Conservation (phyloP, 2,113 vertebrate genomes). For the Lasiurus cinereus region DNA sequence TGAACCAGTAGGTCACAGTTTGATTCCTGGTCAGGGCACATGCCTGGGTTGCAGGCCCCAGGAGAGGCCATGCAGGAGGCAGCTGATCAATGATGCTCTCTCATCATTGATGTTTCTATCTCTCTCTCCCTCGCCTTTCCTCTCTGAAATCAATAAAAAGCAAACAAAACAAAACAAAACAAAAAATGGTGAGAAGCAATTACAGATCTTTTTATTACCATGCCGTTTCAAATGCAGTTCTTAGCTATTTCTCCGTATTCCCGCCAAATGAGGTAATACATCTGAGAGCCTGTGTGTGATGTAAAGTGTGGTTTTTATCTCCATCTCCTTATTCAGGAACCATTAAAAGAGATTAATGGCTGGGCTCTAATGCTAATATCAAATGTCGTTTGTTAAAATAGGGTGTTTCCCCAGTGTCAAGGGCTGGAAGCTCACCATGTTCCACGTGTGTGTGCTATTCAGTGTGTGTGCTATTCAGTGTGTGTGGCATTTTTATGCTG, state of each 20-base stretch:
- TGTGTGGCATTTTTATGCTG: neutral
- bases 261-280: neutral
- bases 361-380: neutral
- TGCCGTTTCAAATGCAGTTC: neutral
- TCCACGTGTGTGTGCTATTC: neutral
- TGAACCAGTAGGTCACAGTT: too few relatives aligned
- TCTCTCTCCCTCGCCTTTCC: too few relatives aligned
- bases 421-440: neutral
- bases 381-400: constrained; percentile 56
- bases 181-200: neutral
- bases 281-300: neutral
- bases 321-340: constrained; percentile 29
- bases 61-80: too few relatives aligned
- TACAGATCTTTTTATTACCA: neutral
- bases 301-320: constrained; percentile 2
- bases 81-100: too few relatives aligned
- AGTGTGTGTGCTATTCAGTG: neutral
- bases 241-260: neutral
- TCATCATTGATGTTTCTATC: too few relatives aligned
- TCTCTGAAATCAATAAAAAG: too few relatives aligned
- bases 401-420: neutral
- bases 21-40: too few relatives aligned
- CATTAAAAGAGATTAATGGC: neutral
- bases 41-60: too few relatives aligned
- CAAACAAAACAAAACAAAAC: too few relatives aligned